These are phyloP conservation scores for Drosophila pallidifrons DNA, from an alignment of 1,140 invertebrate genomes.

Conservation along the genomic window DNA sequence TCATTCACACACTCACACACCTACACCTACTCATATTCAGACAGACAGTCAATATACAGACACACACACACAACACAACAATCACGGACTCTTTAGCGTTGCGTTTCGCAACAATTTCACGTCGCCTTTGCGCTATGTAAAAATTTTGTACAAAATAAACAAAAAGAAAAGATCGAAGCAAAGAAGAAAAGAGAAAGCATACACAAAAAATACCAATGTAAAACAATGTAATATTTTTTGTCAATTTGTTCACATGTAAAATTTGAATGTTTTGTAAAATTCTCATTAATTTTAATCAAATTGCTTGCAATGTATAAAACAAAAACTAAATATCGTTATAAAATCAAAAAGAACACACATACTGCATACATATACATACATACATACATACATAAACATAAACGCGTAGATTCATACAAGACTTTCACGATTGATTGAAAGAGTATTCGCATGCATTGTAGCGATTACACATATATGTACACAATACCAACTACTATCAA, in stretches of 20 bases:
- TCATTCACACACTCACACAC: constrained; percentile 24
- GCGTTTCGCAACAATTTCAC: constrained; percentile 68
- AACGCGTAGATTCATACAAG: constrained; percentile 25
- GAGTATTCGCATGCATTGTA: constrained; percentile 40
- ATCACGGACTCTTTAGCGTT: constrained; percentile 60
- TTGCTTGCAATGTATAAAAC: constrained; percentile 48
- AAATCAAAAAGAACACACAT: constrained; percentile 21
- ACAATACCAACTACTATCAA: constrained; percentile 26
- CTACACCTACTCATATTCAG: constrained; percentile 5
- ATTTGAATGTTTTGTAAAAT: constrained; percentile 66
- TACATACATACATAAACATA: constrained; percentile 26
- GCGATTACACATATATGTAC: constrained; percentile 16
- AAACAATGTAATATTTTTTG: constrained; percentile 63
- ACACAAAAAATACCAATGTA: constrained; percentile 57
- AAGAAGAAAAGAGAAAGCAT: background rate
- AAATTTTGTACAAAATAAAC: constrained; percentile 76
- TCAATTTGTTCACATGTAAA: constrained; percentile 75
- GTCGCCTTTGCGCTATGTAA: constrained; percentile 79
- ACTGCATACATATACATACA: constrained; percentile 21
- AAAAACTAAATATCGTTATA: constrained; percentile 36
- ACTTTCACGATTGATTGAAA: constrained; percentile 26
- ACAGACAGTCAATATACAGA: constrained; percentile 44
- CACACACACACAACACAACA: constrained; percentile 36
- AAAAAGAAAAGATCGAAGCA: constrained; percentile 21
- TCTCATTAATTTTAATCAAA: constrained; percentile 68